Percentiles rank a stretch among this genome's conserved stretches.
phyloP scores from a whole-genome alignment of 2,113 vertebrate species.

The Lepidothrix coronata region DNA sequence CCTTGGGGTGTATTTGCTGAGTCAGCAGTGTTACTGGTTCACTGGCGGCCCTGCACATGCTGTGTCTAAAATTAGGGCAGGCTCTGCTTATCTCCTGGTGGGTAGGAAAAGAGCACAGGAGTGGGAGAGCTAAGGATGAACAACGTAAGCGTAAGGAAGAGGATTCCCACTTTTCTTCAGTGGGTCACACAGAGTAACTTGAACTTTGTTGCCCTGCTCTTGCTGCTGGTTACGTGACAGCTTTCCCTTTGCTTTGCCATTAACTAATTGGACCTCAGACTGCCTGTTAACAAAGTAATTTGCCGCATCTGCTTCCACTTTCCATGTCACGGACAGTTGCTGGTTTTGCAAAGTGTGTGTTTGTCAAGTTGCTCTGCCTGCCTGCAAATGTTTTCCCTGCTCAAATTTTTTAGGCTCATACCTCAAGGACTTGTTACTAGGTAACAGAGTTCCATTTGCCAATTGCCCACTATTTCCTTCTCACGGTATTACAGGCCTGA shows the following conservation, averaged over 20 bases:
- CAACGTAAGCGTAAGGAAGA: accelerated
- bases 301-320: constrained; percentile 79
- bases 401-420: constrained; percentile 65
- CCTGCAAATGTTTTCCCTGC: constrained; percentile 60
- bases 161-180: background rate
- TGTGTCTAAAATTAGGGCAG: background rate
- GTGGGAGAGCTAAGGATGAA: background rate
- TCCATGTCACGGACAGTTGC: constrained; percentile 56
- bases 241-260: constrained; percentile 67
- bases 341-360: constrained; percentile 71
- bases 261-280: constrained; percentile 44
- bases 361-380: constrained; percentile 74
- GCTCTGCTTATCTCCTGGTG: background rate
- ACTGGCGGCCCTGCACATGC: background rate
- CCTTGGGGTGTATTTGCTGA: background rate
- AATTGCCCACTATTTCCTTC: constrained; percentile 90
- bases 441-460: constrained; percentile 85
- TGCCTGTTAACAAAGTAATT: constrained; percentile 68
- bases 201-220: constrained; percentile 4
- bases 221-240: background rate
- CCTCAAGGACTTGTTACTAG: constrained; percentile 82
- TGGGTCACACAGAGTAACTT: constrained; percentile 3
- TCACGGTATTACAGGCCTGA: constrained; percentile 85
- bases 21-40: background rate
- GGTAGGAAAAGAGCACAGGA: background rate